phyloP scores from a whole-genome alignment of 2,888 invertebrate species.

The Drosophila pseudotakahashii region DNA sequence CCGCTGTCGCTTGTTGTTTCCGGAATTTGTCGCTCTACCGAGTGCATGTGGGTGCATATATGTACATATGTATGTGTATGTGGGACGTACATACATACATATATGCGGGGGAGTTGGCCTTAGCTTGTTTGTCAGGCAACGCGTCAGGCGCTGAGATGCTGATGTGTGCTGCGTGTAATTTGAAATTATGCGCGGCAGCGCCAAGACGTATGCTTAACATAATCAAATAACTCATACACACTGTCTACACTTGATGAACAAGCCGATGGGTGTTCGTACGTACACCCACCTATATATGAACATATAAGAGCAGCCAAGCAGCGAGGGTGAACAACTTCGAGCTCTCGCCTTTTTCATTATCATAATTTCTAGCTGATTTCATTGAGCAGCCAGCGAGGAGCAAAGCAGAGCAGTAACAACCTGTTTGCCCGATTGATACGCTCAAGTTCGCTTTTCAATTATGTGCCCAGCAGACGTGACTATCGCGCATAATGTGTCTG shows the following conservation, averaged over 20 bases:
- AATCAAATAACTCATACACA: slow-evolving; percentile 76
- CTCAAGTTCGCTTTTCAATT: slow-evolving; percentile 75
- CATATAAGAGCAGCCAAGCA: slow-evolving; percentile 34
- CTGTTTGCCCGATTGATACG: slow-evolving; percentile 69
- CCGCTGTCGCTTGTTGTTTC: slow-evolving; percentile 59
- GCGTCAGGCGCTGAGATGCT: slow-evolving; percentile 17
- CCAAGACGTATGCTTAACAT: slow-evolving; percentile 69
- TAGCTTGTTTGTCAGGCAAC: slow-evolving; percentile 68
- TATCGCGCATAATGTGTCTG: slow-evolving; percentile 65
- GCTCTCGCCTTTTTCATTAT: slow-evolving; percentile 61
- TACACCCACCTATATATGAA: not conserved
- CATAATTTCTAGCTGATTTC: slow-evolving; percentile 77
- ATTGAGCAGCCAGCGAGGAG: slow-evolving; percentile 35
- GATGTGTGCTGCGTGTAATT: slow-evolving; percentile 66
- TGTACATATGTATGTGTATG: not conserved
- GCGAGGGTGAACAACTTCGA: slow-evolving; percentile 17
- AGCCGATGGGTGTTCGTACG: slow-evolving; percentile 1
- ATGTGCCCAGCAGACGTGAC: slow-evolving; percentile 72
- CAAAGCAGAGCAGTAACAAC: slow-evolving; percentile 27
- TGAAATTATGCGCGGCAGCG: slow-evolving; percentile 70
- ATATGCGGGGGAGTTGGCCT: slow-evolving; percentile 16
- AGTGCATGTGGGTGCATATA: slow-evolving; percentile 7
- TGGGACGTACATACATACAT: not conserved
- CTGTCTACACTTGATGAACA: slow-evolving; percentile 42
- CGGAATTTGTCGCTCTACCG: slow-evolving; percentile 57